These are phyloP conservation scores for Trachelus tabidus DNA, from an alignment of 2,888 invertebrate species.

Conservation along the genomic window DNA sequence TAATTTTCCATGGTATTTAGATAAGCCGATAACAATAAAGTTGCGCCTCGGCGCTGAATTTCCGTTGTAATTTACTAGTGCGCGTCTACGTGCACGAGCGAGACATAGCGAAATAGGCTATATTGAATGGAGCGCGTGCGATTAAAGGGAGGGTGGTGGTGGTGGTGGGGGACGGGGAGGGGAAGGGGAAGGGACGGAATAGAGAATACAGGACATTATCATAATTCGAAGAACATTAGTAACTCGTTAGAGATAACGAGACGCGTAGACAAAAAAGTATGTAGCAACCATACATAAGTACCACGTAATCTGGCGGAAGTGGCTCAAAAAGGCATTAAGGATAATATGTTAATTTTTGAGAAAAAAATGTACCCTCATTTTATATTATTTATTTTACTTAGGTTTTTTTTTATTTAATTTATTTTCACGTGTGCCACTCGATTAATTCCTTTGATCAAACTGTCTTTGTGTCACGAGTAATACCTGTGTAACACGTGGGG, in stretches of 20 bases:
- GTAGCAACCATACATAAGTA: background rate
- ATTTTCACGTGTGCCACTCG: background rate
- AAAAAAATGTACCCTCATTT: no score
- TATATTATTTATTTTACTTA: no score
- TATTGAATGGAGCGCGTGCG: background rate
- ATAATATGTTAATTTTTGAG: background rate
- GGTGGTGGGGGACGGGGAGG: no score
- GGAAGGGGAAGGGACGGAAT: background rate
- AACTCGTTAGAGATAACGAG: slow-evolving; percentile 19
- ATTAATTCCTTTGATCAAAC: background rate
- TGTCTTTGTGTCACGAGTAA: background rate
- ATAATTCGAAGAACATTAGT: slow-evolving; percentile 20
- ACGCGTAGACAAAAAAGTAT: background rate
- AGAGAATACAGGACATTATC: slow-evolving; percentile 17
- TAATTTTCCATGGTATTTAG: slow-evolving; percentile 33
- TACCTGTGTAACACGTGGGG: background rate
- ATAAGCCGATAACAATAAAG: slow-evolving; percentile 27
- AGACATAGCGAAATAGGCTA: background rate
- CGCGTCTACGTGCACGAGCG: slow-evolving; percentile 1
- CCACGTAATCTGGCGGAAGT: background rate
- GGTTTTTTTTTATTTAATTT: no score
- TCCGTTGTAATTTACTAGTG: slow-evolving; percentile 24
- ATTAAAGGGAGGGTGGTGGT: background rate
- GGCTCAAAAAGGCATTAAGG: background rate
- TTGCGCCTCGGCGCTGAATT: slow-evolving; percentile 24